Base-by-base conservation (phyloP, 2,113 vertebrate species). In the Engystomops pustulosus region DNA sequence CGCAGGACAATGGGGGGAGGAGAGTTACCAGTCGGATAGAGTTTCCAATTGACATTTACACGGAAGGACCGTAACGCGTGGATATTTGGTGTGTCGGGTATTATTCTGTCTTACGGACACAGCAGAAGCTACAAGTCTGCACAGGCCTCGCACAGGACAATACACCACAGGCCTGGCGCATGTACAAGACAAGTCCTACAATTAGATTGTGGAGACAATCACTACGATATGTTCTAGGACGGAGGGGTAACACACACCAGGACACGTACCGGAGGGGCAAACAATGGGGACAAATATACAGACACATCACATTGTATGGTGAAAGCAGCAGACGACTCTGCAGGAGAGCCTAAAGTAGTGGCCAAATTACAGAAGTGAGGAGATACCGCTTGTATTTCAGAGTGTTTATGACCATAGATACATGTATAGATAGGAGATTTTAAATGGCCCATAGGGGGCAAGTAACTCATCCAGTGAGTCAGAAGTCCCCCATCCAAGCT, bases 1-100 rank as follows among this genome's bases (percentile, higher is more conserved):
- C 27, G 20, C 47, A 77, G 41, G 49, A 75, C 44, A 65, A 60
- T 49, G 41, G 23, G 17, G 60, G 38, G 18, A 44, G 15, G 41
- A 7, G 17, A 58, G 10, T 84, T 74, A 69, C 45, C 17, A 23
- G 1, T 3, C 36, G 23, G 32, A 47, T 84, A 55, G 41, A 0
- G 53, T 84, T 77, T 34, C 81, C 32, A 69, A 53, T 6, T 78
- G 82, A 78, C 74, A 68, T 84, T 84, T 78, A 55, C 32, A 78
- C 18, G 27, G 62, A 38, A 30, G 76, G 15, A 23, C 17, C 14
- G 51, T 32, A 68, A 34, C 20, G 30, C n/a, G 27, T 69, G 30
- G n/a, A 6, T 76, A 75, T 62, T 62, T 58, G 55, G 20, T 75
- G 47, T 75, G 30, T 14, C 53, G n/a, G n/a, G n/a, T n/a, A n/a